Evolutionary conservation across 2,888 invertebrate species (phyloP).

Genomic region (Chirona hameri): DNA sequence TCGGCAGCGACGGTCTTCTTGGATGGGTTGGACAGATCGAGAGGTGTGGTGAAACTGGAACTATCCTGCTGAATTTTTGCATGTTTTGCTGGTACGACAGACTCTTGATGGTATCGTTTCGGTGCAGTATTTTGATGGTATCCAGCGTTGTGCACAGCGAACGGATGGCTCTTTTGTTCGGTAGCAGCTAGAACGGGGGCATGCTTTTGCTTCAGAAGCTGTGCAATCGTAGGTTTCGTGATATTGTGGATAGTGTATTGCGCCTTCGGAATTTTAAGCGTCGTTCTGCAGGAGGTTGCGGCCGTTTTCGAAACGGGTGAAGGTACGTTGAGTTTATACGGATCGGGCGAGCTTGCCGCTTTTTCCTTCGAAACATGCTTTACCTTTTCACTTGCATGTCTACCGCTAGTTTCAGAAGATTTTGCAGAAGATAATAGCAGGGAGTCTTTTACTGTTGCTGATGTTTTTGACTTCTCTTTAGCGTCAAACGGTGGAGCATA

Average conservation of each 20-base stretch:
- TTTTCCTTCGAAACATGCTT: too few relatives aligned
- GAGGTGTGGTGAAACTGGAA: neutral
- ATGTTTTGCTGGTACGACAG: neutral
- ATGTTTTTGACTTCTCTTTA: neutral
- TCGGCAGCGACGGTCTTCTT: conserved; percentile 5
- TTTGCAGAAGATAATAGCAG: neutral
- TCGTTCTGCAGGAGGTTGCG: neutral
- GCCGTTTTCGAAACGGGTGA: neutral
- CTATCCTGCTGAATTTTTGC: neutral
- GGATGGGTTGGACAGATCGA: neutral
- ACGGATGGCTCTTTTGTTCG: neutral
- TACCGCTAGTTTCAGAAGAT: too few relatives aligned
- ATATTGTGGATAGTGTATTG: too few relatives aligned
- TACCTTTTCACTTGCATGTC: too few relatives aligned
- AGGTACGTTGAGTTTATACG: too few relatives aligned
- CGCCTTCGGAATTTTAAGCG: neutral
- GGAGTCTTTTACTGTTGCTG: neutral
- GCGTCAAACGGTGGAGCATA: neutral
- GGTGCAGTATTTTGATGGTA: neutral
- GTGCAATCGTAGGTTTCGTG: too few relatives aligned
- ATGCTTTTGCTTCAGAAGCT: too few relatives aligned
- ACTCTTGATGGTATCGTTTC: neutral
- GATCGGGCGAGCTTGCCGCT: too few relatives aligned
- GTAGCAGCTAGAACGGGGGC: too few relatives aligned
- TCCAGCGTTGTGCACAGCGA: neutral